These are phyloP conservation scores for Clanis bilineata DNA, from an alignment of 2,888 invertebrate species.

Conservation along the genomic window DNA sequence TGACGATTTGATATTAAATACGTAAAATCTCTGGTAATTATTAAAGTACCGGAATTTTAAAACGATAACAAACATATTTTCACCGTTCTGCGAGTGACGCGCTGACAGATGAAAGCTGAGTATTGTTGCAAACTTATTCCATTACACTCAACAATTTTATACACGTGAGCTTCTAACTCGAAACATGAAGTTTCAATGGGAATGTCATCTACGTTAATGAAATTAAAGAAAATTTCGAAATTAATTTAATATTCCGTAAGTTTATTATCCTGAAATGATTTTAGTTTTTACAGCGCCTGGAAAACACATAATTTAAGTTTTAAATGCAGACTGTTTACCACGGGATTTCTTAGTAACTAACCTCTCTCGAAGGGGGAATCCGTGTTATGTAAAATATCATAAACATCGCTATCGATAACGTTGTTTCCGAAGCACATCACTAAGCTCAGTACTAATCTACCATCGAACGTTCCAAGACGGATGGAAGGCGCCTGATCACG, in stretches of 20 bases:
- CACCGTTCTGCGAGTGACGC: not conserved
- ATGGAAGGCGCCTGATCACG: conserved; percentile 42
- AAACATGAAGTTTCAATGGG: conserved; percentile 11
- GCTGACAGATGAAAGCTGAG: not conserved
- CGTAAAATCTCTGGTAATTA: too few relatives aligned
- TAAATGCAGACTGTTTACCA: too few relatives aligned
- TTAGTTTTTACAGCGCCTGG: too few relatives aligned
- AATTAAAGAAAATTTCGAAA: not conserved
- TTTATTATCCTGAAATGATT: not conserved
- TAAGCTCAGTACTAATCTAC: conserved; percentile 32
- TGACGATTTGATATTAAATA: too few relatives aligned
- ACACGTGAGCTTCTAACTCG: conserved; percentile 1
- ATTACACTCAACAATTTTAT: conserved; percentile 15
- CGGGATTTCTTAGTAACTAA: too few relatives aligned
- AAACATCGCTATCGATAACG: not conserved
- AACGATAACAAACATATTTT: not conserved
- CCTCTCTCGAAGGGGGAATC: too few relatives aligned
- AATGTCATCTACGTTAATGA: conserved; percentile 6
- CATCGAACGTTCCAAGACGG: conserved; percentile 39
- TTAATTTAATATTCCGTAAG: not conserved
- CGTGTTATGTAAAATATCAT: too few relatives aligned
- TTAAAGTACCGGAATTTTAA: not conserved
- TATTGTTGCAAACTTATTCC: conserved; percentile 24
- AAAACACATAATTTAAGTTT: too few relatives aligned
- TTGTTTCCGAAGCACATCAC: conserved; percentile 21